Base-by-base conservation (phyloP, 2,888 invertebrate genomes). In the Terebella lapidaria region DNA sequence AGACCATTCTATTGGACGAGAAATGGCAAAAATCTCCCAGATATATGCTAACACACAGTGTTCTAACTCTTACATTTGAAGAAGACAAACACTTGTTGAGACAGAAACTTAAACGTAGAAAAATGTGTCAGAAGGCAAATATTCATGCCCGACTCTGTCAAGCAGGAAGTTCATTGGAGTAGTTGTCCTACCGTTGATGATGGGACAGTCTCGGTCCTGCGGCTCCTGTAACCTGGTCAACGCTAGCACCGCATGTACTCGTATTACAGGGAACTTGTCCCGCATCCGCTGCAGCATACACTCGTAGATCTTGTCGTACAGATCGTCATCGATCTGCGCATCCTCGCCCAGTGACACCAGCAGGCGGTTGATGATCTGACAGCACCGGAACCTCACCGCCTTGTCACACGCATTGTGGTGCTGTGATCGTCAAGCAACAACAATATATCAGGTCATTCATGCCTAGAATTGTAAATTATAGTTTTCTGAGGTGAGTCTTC, bases 191-290 rank as follows among this genome's bases (percentile, higher is more conserved):
- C 82, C 80, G 68, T 86, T 84, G 0, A 91, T 87, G 0, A 93
- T 87, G 1, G 86, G 86, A 76, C 93, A 92, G 30, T 88, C 84
- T 0, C 85, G 84, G 72, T 90, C 87, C 54, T 82, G 82, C 0
- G 92, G 91, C 70, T 90, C 88, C 78, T 94, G 94, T 0, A 94
- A 82, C 2, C 92, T 84, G 58, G 88, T 87, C 46, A 94, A 81
- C 0, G 91, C 90, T 28, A 86, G 79, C 0, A 91, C 88, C 0
- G 92, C 92, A 70, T 92, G 88, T 35, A 88, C 87, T 24, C 93
- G 84, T 2, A 94, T 89, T 55, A 86, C 86, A 0, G 89, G 85
- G 51, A 89, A 86, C 5, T 87, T 85, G 74, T 93, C 93, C 82
- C 89, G 77, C 49, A 87, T 75, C 29, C 89, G 24, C 49, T 85